Conservation (phyloP, 2,113 vertebrate species). For the Triplophysa siluroides region DNA sequence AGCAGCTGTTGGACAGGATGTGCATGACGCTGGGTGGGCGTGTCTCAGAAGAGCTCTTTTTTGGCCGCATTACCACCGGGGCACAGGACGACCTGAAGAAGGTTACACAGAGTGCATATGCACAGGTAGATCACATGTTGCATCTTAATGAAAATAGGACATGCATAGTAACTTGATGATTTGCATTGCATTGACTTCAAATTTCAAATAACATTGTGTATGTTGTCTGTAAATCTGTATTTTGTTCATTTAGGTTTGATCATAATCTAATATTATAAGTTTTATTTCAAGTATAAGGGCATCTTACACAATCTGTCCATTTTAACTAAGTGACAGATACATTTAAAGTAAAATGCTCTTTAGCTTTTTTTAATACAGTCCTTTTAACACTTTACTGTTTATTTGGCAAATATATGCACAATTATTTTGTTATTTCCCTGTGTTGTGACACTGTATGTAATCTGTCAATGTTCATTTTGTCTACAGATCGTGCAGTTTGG, state of each 20-base stretch:
- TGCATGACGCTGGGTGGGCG: constrained; percentile 96
- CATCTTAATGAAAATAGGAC: neutral
- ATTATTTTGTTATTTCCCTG: too few relatives aligned
- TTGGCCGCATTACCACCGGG: constrained; percentile 90
- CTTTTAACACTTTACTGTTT: neutral
- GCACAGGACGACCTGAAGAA: constrained; percentile 95
- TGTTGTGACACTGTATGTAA: neutral
- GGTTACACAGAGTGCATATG: constrained; percentile 96
- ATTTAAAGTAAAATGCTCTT: too few relatives aligned
- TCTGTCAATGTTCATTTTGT: neutral
- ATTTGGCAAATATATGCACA: neutral
- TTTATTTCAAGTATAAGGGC: too few relatives aligned
- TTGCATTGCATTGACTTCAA: too few relatives aligned
- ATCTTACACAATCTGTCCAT: too few relatives aligned
- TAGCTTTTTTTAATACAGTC: too few relatives aligned
- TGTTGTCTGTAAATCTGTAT: too few relatives aligned
- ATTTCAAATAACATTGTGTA: too few relatives aligned
- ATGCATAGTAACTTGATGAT: too few relatives aligned
- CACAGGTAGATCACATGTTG: constrained; percentile 78
- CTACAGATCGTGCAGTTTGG: constrained; percentile 95
- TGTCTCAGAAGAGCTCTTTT: constrained; percentile 94
- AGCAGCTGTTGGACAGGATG: constrained; percentile 98
- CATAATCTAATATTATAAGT: too few relatives aligned
- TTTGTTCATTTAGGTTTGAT: too few relatives aligned
- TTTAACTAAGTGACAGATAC: too few relatives aligned